These are phyloP conservation scores for Acomys russatus DNA, from an alignment of 2,797 vertebrate species.

Conservation along the genomic window DNA sequence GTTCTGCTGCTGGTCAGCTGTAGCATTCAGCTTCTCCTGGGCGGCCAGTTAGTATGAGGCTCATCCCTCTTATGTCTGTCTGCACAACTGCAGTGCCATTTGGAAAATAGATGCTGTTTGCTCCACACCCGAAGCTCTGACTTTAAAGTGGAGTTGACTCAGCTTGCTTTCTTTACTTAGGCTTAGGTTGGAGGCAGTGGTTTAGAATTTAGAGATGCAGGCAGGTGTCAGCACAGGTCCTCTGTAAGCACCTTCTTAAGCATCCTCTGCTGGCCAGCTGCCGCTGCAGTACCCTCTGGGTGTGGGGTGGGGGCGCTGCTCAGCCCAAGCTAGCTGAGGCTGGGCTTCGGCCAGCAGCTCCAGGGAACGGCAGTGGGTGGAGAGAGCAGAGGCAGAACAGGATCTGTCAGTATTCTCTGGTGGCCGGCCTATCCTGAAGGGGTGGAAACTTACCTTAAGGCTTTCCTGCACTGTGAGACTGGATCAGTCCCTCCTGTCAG, in stretches of 20 bases:
- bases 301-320: neutral
- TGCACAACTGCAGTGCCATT: neutral
- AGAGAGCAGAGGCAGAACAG: neutral
- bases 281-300: no score
- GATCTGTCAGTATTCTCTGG: neutral
- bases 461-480: neutral
- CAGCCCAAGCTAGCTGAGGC: no score
- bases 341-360: neutral
- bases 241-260: neutral
- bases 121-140: neutral
- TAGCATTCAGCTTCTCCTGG: neutral
- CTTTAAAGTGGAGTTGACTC: neutral
- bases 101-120: constrained; percentile 13
- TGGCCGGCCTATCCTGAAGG: neutral
- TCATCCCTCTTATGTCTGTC: constrained; percentile 9
- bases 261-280: neutral
- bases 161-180: neutral
- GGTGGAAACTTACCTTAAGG: neutral
- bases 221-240: fast-evolving
- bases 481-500: neutral
- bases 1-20: neutral
- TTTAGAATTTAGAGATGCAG: neutral
- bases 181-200: neutral
- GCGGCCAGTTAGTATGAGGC: neutral
- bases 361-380: neutral